Percentiles rank a stretch among this genome's conserved stretches.
These are phyloP conservation scores for Holotrichia oblita DNA, from an alignment of 1,140 invertebrate genomes.

Conservation along the genomic window DNA sequence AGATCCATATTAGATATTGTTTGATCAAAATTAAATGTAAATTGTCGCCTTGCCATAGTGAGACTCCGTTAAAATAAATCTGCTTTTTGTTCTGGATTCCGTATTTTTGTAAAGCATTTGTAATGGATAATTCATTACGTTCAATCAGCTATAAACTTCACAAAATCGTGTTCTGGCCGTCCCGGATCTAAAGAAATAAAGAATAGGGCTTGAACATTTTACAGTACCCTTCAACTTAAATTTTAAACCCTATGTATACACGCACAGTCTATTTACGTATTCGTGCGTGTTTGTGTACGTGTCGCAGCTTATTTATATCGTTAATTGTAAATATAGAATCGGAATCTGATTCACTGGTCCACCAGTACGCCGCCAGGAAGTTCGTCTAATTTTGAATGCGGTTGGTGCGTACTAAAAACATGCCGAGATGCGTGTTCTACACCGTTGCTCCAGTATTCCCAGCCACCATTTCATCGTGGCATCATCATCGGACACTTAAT, in stretches of 20 bases:
- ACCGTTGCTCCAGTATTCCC: conserved; percentile 2
- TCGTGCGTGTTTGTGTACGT: conserved; percentile 31
- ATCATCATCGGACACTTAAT: conserved; percentile 4
- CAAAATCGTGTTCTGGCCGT: too few relatives aligned
- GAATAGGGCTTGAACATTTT: too few relatives aligned
- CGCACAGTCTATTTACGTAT: conserved; percentile 21
- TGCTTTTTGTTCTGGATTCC: too few relatives aligned
- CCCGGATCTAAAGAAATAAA: too few relatives aligned
- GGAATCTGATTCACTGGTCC: conserved; percentile 32
- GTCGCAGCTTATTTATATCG: conserved; percentile 27
- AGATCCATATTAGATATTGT: too few relatives aligned
- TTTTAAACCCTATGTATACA: neutral
- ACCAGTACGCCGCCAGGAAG: conserved; percentile 25
- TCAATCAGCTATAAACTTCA: too few relatives aligned
- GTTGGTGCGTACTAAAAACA: conserved; percentile 10
- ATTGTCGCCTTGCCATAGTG: too few relatives aligned
- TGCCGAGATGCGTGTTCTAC: neutral
- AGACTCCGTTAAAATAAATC: too few relatives aligned
- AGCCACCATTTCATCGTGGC: neutral
- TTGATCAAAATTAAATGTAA: too few relatives aligned
- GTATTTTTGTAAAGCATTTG: too few relatives aligned
- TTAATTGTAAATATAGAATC: conserved; percentile 34
- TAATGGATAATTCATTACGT: too few relatives aligned
- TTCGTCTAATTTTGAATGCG: conserved; percentile 18
- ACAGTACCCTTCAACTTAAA: conserved; percentile 6